These are phyloP conservation scores for Torymus texanus DNA, from an alignment of 2,888 invertebrate genomes.

Conservation along the genomic window DNA sequence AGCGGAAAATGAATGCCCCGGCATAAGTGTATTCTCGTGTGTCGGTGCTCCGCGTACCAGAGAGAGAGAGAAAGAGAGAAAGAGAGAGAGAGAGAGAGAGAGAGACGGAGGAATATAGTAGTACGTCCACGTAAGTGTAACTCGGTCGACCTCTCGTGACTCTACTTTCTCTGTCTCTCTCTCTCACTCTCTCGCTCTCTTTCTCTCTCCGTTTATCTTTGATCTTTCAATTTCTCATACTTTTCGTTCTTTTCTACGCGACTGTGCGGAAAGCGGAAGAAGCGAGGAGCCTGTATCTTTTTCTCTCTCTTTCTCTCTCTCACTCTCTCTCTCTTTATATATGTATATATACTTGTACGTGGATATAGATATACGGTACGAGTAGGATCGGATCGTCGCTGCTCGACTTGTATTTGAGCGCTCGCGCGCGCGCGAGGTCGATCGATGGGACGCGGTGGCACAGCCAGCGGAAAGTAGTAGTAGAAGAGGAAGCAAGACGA, in stretches of 20 bases:
- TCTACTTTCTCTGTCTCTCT: too few relatives aligned
- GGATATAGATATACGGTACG: conserved; percentile 7
- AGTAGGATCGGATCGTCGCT: conserved; percentile 35
- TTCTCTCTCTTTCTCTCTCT: too few relatives aligned
- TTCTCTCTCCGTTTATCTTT: conserved; percentile 61
- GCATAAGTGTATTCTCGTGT: conserved; percentile 70
- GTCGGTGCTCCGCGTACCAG: conserved; percentile 33
- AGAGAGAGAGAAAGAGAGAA: conserved; percentile 48
- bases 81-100: too few relatives aligned
- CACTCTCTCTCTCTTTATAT: too few relatives aligned
- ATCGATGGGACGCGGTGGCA: conserved; percentile 18
- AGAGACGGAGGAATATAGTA: conserved; percentile 55
- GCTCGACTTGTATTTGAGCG: conserved; percentile 40
- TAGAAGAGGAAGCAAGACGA: neutral
- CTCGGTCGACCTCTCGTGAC: conserved; percentile 70
- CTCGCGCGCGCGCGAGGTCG: neutral
- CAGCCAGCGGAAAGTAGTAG: neutral
- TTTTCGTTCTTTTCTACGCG: conserved; percentile 56
- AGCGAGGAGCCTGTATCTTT: neutral
- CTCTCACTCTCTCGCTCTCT: conserved; percentile 40
- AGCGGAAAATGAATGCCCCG: conserved; percentile 69
- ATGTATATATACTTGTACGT: neutral
- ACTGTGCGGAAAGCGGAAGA: conserved; percentile 25
- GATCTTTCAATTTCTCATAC: conserved; percentile 72
- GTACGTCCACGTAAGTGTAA: conserved; percentile 60